These are phyloP conservation scores for Epicauta chinensis DNA, from an alignment of 1,140 invertebrate species.

Conservation along the genomic window DNA sequence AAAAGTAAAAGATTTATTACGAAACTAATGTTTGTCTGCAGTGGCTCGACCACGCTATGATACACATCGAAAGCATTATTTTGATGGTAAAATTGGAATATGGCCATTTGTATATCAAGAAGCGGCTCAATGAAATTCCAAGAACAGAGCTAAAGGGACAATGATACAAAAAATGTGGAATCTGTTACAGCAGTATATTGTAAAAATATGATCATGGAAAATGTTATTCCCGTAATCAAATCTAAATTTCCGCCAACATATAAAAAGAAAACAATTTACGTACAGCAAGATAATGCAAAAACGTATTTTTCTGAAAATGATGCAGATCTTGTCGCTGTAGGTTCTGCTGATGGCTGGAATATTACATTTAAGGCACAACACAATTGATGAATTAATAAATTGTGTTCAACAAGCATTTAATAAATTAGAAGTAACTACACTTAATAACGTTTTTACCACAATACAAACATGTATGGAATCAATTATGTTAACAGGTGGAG, in stretches of 20 bases:
- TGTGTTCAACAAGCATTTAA: slow-evolving; percentile 1
- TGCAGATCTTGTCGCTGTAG: slow-evolving; percentile 6
- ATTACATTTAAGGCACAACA: slow-evolving; percentile 8
- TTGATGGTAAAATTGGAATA: slow-evolving; percentile 6
- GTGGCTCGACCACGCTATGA: slow-evolving; percentile 4
- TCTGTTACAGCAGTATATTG: slow-evolving; percentile 2
- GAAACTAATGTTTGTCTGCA: slow-evolving; percentile 17
- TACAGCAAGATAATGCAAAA: slow-evolving; percentile 14
- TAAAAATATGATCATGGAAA: slow-evolving; percentile 15
- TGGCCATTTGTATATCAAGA: slow-evolving; percentile 9
- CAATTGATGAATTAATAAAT: slow-evolving; percentile 4
- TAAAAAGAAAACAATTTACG: too few relatives aligned
- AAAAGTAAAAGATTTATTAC: slow-evolving; percentile 15
- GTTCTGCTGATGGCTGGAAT: slow-evolving; percentile 10
- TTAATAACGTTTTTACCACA: too few relatives aligned
- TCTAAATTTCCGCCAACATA: slow-evolving; percentile 6
- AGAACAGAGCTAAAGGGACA: too few relatives aligned
- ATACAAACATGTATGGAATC: too few relatives aligned
- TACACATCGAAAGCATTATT: slow-evolving; percentile 6
- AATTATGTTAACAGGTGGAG: too few relatives aligned
- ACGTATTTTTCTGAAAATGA: slow-evolving; percentile 8
- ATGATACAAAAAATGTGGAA: slow-evolving; percentile 11
- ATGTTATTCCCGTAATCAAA: slow-evolving; percentile 16
- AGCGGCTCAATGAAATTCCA: slow-evolving; percentile 4
- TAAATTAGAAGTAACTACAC: too few relatives aligned